A percentile compares a stretch with the other conserved stretches of the same genome.
phyloP scores from a whole-genome alignment of 2,888 invertebrate genomes.

The Dynastes hyllus region DNA sequence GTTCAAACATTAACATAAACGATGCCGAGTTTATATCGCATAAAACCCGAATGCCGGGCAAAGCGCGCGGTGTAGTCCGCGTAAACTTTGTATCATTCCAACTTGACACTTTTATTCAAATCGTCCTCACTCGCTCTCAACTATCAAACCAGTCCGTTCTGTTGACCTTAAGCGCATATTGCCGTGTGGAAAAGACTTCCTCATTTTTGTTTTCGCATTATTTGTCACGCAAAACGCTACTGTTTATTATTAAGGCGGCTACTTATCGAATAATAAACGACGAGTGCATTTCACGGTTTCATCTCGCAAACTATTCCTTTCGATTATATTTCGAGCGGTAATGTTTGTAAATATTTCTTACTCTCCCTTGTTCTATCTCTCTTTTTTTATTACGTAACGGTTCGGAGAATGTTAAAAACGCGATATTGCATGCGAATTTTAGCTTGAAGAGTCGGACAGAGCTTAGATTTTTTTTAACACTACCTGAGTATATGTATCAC shows the following conservation, averaged over 20 bases:
- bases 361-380: no score
- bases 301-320: no score
- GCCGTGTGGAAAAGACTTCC: conserved; percentile 5
- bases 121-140: neutral
- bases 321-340: no score
- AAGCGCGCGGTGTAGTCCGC: neutral
- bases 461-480: no score
- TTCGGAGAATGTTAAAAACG: no score
- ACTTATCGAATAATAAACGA: no score
- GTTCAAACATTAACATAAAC: conserved; percentile 10
- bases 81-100: conserved; percentile 5
- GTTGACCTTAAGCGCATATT: conserved; percentile 8
- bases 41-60: neutral
- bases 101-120: conserved; percentile 12
- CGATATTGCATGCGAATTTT: no score
- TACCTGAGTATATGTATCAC: no score
- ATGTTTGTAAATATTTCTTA: no score
- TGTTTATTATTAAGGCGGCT: neutral
- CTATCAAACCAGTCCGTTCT: conserved; percentile 5
- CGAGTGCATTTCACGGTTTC: no score
- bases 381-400: no score
- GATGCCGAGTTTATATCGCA: neutral
- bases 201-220: conserved; percentile 14
- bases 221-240: neutral
- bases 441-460: no score